Evolutionary conservation across 1,140 invertebrate genomes (phyloP).

Genomic region (Drosophila jambulina): DNA sequence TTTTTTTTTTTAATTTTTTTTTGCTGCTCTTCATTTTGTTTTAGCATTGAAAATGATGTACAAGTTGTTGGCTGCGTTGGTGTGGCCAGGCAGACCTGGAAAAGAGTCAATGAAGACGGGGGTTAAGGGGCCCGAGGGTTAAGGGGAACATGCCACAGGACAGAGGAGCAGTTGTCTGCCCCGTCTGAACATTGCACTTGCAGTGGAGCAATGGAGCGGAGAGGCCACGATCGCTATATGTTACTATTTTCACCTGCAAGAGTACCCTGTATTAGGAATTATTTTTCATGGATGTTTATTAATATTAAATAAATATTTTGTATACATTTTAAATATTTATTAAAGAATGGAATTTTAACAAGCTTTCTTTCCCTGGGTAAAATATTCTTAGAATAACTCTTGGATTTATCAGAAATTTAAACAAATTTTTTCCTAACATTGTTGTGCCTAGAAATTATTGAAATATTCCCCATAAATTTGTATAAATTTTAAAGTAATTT

Average conservation of each 20-base stretch:
- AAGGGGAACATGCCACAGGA: not conserved
- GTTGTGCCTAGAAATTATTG: too few species aligned
- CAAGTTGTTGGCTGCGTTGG: constrained; percentile 77
- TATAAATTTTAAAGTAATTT: too few species aligned
- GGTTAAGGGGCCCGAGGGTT: constrained; percentile 13
- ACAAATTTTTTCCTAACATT: too few species aligned
- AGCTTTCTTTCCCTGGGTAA: too few species aligned
- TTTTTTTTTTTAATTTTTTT: constrained; percentile 16
- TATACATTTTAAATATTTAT: too few species aligned
- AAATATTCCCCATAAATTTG: too few species aligned
- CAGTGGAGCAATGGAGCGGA: constrained; percentile 29
- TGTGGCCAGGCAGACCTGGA: constrained; percentile 62
- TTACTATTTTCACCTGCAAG: not conserved
- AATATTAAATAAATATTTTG: not conserved
- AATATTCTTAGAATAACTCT: too few species aligned
- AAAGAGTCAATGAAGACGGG: constrained; percentile 42
- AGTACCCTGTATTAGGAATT: constrained; percentile 6
- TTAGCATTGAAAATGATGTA: constrained; percentile 83
- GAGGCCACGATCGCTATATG: constrained; percentile 11
- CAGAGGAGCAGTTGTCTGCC: constrained; percentile 35
- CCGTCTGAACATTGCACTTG: constrained; percentile 41
- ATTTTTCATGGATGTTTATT: too few species aligned
- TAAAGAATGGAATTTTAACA: too few species aligned
- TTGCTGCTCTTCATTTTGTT: constrained; percentile 68
- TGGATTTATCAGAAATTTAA: too few species aligned